Evolutionary conservation across 2,888 invertebrate species (phyloP).

Genomic region (Megastigmus dorsalis): DNA sequence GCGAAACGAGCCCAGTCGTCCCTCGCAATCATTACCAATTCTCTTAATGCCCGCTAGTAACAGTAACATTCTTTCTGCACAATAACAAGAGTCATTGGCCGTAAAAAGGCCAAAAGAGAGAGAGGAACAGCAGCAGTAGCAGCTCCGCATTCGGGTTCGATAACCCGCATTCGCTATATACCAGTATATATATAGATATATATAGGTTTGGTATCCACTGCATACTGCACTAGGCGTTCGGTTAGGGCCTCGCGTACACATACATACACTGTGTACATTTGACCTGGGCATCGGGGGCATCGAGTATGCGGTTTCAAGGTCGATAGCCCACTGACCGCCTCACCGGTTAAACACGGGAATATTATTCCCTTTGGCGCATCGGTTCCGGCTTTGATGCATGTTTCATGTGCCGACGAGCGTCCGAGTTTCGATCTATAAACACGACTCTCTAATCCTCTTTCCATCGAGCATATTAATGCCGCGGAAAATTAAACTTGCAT

Average conservation of each 20-base stretch:
- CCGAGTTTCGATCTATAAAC: too few species aligned
- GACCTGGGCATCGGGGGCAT: conserved; percentile 5
- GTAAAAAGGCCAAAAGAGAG: too few species aligned
- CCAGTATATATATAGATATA: neutral
- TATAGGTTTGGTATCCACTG: neutral
- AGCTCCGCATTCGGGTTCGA: too few species aligned
- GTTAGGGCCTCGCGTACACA: too few species aligned
- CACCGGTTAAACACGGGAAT: conserved; percentile 15
- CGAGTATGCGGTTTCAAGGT: conserved; percentile 45
- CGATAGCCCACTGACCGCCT: conserved; percentile 30
- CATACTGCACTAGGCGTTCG: neutral
- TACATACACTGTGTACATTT: conserved; percentile 18
- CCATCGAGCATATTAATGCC: too few species aligned
- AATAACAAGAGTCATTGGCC: too few species aligned
- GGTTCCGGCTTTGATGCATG: conserved; percentile 30
- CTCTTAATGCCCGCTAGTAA: neutral
- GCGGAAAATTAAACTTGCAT: too few species aligned
- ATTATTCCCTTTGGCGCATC: conserved; percentile 40
- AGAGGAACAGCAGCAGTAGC: too few species aligned
- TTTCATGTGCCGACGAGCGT: conserved; percentile 1
- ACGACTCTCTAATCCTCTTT: too few species aligned
- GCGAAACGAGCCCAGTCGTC: too few species aligned
- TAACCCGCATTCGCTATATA: too few species aligned
- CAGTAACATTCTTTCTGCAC: neutral
- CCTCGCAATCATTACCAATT: neutral